Base-by-base conservation (phyloP, 2,888 invertebrate species). In the Meliscaeva auricollis region DNA sequence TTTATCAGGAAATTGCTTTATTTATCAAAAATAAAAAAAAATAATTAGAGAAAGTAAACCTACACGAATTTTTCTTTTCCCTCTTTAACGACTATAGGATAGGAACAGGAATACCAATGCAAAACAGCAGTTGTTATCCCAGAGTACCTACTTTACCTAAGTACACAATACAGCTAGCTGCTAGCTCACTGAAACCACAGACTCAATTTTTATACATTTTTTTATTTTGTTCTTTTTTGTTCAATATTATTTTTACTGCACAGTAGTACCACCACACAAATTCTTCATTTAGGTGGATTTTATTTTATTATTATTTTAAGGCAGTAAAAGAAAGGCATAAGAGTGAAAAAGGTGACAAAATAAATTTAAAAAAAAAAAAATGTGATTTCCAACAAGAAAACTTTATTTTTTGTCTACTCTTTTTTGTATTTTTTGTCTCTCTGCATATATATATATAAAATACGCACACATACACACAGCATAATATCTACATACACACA, bases 31-130 rank as follows among this genome's bases (percentile, higher is more conserved):
- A 38, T 38, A 38, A 22, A 22, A 44, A 38, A 64, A 69, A 64
- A 62, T 44, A 32, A 17, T 52, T 64, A 69, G 81, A 81, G 70
- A 81, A 81, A 81, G 81, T 70, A 81, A 56, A 70, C 70, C 48
- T 70, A 70, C 64, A 64, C 70, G 35, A 52, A 62, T 64, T 64
- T 50, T 64, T 74, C 38, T 66, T 74, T 46, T 76, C 41, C 50
- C 48, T 38, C 70, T 58, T 54, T 64, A 22, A 30, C 30, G 22
- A 64, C n/a, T 32, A 17, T 56, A 56, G 1, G 15, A 54, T 30
- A 32, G 6, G 35, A 3, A 6, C 44, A 11, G 6, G 17, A 64
- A 78, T 48, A 38, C 66, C 64, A 72, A 66, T 56, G 73, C 66
- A 73, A 38, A 38, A 30, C 13, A 58, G 20, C 35, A 58, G 58